Evolutionary conservation across 2,113 vertebrate genomes (phyloP).

Genomic region (Sardina pilchardus): DNA sequence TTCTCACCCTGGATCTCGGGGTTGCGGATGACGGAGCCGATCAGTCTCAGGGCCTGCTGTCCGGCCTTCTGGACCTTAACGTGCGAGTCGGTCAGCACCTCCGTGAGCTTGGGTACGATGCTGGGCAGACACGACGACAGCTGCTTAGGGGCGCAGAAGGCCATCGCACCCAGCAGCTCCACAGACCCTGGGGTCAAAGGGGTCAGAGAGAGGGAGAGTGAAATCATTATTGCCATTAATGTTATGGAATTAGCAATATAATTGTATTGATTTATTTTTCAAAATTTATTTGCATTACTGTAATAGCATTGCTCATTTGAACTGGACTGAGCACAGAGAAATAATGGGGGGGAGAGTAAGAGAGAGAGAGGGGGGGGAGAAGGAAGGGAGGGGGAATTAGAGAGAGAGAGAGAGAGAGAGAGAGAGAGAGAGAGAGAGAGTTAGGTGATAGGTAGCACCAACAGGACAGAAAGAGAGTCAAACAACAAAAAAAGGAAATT

Average conservation of each 20-base stretch:
- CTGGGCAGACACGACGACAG: constrained; percentile 95
- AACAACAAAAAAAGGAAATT: not conserved
- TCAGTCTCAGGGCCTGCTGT: constrained; percentile 93
- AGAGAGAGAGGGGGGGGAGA: not conserved
- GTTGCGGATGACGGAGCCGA: constrained; percentile 96
- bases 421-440: not conserved
- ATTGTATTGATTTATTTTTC: too few species aligned
- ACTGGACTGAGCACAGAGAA: too few species aligned
- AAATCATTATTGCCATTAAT: too few species aligned
- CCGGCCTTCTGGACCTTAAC: constrained; percentile 98
- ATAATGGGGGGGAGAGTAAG: too few species aligned
- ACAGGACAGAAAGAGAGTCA: not conserved
- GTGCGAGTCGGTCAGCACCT: constrained; percentile 96
- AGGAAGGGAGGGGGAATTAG: not conserved
- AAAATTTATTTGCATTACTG: too few species aligned
- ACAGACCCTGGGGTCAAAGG: constrained; percentile 80
- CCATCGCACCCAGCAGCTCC: constrained; percentile 96
- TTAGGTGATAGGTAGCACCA: not conserved
- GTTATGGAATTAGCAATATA: too few species aligned
- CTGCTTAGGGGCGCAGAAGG: constrained; percentile 95
- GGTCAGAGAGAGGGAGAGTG: not conserved
- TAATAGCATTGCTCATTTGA: not conserved
- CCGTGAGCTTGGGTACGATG: constrained; percentile 96
- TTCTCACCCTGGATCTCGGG: constrained; percentile 92
- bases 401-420: not conserved